Percentiles rank a stretch among this genome's conserved stretches.
Conservation (phyloP, 2,888 invertebrate genomes). For the Uloborus plumipes region DNA sequence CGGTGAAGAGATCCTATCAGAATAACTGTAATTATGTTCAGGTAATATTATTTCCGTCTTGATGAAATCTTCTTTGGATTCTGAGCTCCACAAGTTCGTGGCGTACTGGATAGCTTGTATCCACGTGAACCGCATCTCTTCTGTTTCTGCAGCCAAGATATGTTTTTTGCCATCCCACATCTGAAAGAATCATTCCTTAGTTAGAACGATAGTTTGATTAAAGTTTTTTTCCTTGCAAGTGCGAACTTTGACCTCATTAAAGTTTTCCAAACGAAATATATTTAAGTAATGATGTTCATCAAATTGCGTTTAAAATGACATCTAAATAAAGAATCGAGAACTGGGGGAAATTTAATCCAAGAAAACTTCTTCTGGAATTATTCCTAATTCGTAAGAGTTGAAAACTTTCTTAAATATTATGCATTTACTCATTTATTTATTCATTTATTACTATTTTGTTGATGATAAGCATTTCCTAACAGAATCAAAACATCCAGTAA, state of each 20-base stretch:
- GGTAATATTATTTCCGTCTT: conserved; percentile 43
- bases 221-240: neutral
- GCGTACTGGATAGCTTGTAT: conserved; percentile 86
- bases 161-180: conserved; percentile 87
- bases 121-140: conserved; percentile 92
- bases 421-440: too few species aligned
- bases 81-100: conserved; percentile 71
- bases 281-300: neutral
- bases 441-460: too few species aligned
- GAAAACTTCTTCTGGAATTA: neutral
- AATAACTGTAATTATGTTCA: conserved; percentile 21
- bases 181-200: conserved; percentile 72
- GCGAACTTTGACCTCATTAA: neutral
- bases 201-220: too few species aligned
- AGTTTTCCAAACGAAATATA: too few species aligned
- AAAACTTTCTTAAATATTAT: too few species aligned
- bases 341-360: neutral
- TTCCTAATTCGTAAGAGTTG: too few species aligned
- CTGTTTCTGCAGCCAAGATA: conserved; percentile 86
- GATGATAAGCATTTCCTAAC: too few species aligned
- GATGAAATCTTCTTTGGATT: conserved; percentile 47
- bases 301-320: neutral
- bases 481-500: too few species aligned
- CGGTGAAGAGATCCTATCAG: conserved; percentile 19
- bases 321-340: neutral